Base-by-base conservation (phyloP, 2,888 invertebrate species). In the Isoperla grammatica region DNA sequence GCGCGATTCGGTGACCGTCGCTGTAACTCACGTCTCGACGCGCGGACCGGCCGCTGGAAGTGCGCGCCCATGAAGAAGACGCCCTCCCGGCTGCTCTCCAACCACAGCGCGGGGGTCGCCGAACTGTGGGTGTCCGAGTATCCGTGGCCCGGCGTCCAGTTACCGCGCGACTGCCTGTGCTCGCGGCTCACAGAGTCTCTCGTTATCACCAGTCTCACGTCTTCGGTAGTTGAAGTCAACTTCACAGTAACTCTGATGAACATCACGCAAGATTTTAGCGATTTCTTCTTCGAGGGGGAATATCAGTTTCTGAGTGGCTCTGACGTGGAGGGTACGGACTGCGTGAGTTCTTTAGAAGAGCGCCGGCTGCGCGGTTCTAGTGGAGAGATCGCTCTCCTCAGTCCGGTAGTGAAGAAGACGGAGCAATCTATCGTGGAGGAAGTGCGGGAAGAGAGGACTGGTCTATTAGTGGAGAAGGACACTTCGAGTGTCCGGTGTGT, bases 241-340 rank as follows among this genome's bases (percentile, higher is more conserved):
- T 89, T 90, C 71, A 81, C 84, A 17, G 82, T 90, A 6, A 83
- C 84, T 12, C 80, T 85, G 72, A 89, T 92, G 91, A 85, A 86
- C 74, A 85, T 88, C 59, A 85, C 87, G 6, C 87, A 90, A 74
- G 87, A 90, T 75, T 87, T 88, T 69, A 81, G 85, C 59, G 85
- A 87, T 70, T 89, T 88, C 73, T 83, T 84, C 70, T 88, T 90
- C 74, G 89, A 90, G 69, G 75, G 73, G 5, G 70, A 71, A 56
- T 76, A 73, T 65, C 71, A 74, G 61, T 76, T 76, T 62, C 64
- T 73, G 8, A 78, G 76, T 1, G 80, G 79, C 8, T 78, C 79
- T 2, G 81, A 82, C 60, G 79, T 79, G 64, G 79, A 80, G 46
- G 75, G 79, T 17, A 64, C 67, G 15, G 73, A 74, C n/a, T 87